These are phyloP conservation scores for Brenthis daphne DNA, from an alignment of 2,888 invertebrate genomes.

Conservation along the genomic window DNA sequence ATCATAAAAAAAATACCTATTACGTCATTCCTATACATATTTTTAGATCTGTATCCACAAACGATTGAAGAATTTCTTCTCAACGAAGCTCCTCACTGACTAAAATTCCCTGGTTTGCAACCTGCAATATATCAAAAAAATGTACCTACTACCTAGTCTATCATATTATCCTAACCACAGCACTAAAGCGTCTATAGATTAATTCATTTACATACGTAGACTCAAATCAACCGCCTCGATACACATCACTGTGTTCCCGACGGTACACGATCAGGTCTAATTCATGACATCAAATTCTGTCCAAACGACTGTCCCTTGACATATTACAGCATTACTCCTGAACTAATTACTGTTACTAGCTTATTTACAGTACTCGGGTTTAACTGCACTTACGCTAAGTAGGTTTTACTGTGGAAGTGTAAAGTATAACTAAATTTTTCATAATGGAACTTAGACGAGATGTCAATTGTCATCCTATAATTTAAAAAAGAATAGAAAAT, in stretches of 20 bases:
- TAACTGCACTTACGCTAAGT: too few species aligned
- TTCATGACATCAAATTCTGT: conserved; percentile 21
- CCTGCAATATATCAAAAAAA: not conserved
- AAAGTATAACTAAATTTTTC: too few species aligned
- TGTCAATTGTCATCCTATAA: too few species aligned
- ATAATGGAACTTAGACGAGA: too few species aligned
- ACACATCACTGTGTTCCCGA: conserved; percentile 16
- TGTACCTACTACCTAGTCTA: too few species aligned
- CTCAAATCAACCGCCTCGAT: conserved; percentile 19
- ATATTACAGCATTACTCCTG: conserved; percentile 15
- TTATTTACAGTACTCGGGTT: not conserved
- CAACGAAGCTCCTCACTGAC: not conserved
- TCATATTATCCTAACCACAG: too few species aligned
- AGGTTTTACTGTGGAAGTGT: too few species aligned
- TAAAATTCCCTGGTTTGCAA: not conserved
- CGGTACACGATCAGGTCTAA: conserved; percentile 15
- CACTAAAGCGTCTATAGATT: conserved; percentile 11
- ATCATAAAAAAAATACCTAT: too few species aligned
- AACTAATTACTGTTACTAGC: conserved; percentile 3
- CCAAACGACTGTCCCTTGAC: conserved; percentile 17
- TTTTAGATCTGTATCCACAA: too few species aligned
- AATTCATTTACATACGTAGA: conserved; percentile 19
- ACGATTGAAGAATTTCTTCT: not conserved
- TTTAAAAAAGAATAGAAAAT: too few species aligned
- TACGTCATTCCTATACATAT: too few species aligned